phyloP scores from a whole-genome alignment of 2,797 vertebrate species.

The Helostoma temminkii region DNA sequence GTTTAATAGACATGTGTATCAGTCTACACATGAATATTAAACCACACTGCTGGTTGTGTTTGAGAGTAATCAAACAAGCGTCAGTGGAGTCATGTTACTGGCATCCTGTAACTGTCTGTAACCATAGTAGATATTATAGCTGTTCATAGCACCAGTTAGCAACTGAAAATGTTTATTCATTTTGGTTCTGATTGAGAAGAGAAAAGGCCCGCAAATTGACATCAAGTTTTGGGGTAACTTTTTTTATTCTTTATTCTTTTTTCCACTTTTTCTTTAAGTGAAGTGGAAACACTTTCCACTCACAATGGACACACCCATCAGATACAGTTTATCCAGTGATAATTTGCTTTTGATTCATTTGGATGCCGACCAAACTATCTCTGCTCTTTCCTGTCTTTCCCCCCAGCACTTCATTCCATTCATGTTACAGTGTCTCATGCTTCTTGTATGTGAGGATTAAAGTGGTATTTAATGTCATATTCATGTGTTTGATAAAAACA shows the following conservation, averaged over 20 bases:
- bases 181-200: constrained; percentile 90
- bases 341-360: constrained; percentile 64
- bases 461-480: constrained; percentile 50
- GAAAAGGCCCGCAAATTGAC: constrained; percentile 80
- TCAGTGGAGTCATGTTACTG: constrained; percentile 71
- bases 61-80: constrained; percentile 60
- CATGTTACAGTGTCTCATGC: constrained; percentile 59
- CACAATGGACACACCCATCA: constrained; percentile 63
- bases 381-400: constrained; percentile 65
- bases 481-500: constrained; percentile 12
- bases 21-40: constrained; percentile 78
- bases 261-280: constrained; percentile 41
- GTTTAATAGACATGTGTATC: constrained; percentile 78
- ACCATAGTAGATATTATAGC: constrained; percentile 47
- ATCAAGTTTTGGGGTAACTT: constrained; percentile 53
- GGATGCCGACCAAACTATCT: constrained; percentile 63
- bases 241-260: constrained; percentile 37
- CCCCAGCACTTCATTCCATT: constrained; percentile 67
- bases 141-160: constrained; percentile 75
- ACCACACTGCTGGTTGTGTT: constrained; percentile 62
- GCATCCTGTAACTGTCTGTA: constrained; percentile 75
- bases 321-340: constrained; percentile 57
- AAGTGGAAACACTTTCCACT: constrained; percentile 70
- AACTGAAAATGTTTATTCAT: constrained; percentile 54
- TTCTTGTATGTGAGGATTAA: constrained; percentile 49